Conservation (phyloP, 2,797 vertebrate species). For the Natrix natrix region DNA sequence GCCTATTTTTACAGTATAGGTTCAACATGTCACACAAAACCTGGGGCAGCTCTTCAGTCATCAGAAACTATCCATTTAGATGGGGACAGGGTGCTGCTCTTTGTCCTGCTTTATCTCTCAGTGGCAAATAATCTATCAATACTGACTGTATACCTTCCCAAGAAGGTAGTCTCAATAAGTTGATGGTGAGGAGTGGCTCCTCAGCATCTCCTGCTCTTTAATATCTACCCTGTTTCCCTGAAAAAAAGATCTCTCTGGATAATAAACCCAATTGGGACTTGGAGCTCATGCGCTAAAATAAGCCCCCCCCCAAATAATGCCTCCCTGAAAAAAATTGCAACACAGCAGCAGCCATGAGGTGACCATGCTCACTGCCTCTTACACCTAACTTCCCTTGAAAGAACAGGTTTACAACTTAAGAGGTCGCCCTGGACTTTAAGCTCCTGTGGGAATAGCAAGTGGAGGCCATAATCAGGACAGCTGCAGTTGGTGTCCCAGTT, state of each 20-base stretch:
- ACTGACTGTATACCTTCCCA: neutral
- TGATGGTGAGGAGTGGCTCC: neutral
- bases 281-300: too few species aligned
- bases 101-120: neutral
- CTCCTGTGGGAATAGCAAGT: neutral
- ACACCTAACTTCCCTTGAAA: neutral
- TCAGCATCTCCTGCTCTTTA: neutral
- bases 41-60: neutral
- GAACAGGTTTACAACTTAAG: neutral
- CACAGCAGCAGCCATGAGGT: too few species aligned
- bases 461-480: neutral
- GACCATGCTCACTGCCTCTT: too few species aligned
- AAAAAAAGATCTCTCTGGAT: too few species aligned
- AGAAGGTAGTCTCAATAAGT: neutral
- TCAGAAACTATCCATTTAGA: neutral
- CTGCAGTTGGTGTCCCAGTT: neutral
- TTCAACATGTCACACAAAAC: neutral
- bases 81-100: neutral
- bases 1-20: neutral
- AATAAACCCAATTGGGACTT: too few species aligned
- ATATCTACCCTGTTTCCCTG: neutral
- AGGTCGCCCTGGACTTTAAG: neutral
- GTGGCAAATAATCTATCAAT: neutral
- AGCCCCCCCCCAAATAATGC: too few species aligned
- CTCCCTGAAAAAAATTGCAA: too few species aligned